Conservation (phyloP, 2,888 invertebrate species). For the Cordilura impudica region DNA sequence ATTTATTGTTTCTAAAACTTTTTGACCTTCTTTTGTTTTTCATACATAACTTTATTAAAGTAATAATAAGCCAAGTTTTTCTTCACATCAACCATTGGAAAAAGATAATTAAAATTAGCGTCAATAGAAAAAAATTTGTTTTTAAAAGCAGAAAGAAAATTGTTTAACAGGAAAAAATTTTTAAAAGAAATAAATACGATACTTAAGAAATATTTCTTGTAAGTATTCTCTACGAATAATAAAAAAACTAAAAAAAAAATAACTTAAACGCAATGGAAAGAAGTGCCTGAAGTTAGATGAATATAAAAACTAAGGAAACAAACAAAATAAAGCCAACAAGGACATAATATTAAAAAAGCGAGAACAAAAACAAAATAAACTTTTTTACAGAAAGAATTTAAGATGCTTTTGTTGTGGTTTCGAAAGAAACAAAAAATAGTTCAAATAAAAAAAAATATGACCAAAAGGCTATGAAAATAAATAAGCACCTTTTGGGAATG, state of each 20-base stretch:
- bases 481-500: slow-evolving; percentile 30
- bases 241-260: neutral
- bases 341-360: slow-evolving; percentile 26
- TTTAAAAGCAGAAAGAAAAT: neutral
- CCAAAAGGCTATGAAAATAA: slow-evolving; percentile 38
- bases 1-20: too few relatives aligned
- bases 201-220: neutral
- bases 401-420: slow-evolving; percentile 1
- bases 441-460: slow-evolving; percentile 36
- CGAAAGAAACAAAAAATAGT: neutral
- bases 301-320: neutral
- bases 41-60: too few relatives aligned
- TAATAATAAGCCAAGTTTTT: slow-evolving; percentile 46
- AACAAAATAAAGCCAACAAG: neutral
- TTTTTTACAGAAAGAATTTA: slow-evolving; percentile 31
- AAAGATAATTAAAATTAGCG: slow-evolving; percentile 53
- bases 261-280: neutral
- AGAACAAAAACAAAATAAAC: slow-evolving; percentile 34
- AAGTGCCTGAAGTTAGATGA: neutral
- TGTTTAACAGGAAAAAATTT: neutral
- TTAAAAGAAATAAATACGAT: neutral
- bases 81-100: slow-evolving; percentile 46
- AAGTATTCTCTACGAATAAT: neutral
- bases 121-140: slow-evolving; percentile 31
- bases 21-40: too few relatives aligned